Evolutionary conservation across 2,797 vertebrate species (phyloP), one percentile per base, ranked within the genome.

Genomic region (Sparus aurata): DNA sequence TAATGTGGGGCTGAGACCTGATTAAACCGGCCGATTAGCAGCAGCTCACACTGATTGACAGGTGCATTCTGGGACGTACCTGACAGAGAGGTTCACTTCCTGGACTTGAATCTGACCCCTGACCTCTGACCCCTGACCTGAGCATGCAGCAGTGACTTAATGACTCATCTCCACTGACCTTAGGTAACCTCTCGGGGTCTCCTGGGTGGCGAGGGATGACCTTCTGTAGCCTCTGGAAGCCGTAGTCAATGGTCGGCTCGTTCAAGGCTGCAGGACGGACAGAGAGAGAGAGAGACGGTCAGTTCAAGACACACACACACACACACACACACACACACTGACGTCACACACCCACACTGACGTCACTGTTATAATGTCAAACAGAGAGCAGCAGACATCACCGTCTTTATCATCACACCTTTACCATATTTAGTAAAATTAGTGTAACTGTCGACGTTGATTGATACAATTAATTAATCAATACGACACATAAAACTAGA

Each of bases 171-270:
- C n/a, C 55, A 85, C 95, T 92, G 53, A 99, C 98, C 98, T 99
- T 99, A 87, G 98, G 98, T 92, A 99, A 96, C 89, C 98, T 97
- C 85, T 99, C 98, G 0, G 98, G 98, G 92, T 99, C 98, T 30
- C 98, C 98, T 0, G 98, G 98, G 91, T 99, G 98, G 78, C 98
- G 96, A 59, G 98, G 98, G 79, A 99, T 99, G 85, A 99, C 98
- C 95, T 99, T 99, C 95, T 99, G 98, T 92, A 99, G 95, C 93
- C 98, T 96, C 94, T 99, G 98, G 95, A 99, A 99, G 82, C 98
- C 98, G 2, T 99, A 99, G 95, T 99, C 98, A 58, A 99, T 99
- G 94, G 98, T 99, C 75, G 98, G 98, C 89, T 99, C 98, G 0
- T 99, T 99, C 91, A 99, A 94, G 13, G 98, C 98, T 99, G 85